Evolutionary conservation across 35 echinoderm and acorn worm species (phyloP).

Genomic region (Acanthaster planci): DNA sequence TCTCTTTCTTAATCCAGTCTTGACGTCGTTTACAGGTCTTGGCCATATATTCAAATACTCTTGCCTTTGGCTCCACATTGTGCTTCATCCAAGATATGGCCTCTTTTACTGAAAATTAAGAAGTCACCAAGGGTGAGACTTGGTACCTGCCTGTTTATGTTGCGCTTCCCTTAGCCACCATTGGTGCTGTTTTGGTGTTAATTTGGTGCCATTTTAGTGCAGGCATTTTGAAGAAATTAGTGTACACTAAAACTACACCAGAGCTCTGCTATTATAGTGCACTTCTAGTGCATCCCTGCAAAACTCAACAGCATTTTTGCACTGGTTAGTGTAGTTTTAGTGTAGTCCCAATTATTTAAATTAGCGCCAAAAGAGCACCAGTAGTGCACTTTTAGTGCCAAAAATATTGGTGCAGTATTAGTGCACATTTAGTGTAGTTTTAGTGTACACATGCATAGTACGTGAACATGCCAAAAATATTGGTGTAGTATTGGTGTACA

Average conservation of each 20-base stretch:
- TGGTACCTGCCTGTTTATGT: too few species aligned
- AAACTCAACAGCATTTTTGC: not conserved
- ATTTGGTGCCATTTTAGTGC: not conserved
- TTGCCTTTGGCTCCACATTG: constrained; percentile 10
- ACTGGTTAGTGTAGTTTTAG: not conserved
- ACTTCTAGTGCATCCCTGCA: not conserved
- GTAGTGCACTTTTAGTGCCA: not conserved
- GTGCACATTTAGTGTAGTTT: not conserved
- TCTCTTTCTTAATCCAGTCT: constrained; percentile 7
- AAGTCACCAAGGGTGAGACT: too few species aligned
- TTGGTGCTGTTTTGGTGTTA: not conserved
- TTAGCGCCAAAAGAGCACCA: not conserved
- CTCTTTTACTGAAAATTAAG: constrained; percentile 35
- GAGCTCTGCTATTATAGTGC: not conserved
- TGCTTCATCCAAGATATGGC: constrained; percentile 38
- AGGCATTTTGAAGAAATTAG: not conserved
- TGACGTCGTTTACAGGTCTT: constrained; percentile 37
- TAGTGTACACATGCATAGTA: not conserved
- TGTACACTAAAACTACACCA: constrained; percentile 2
- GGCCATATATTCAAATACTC: constrained; percentile 14
- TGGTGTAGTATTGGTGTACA: not conserved
- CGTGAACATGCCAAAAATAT: too few species aligned
- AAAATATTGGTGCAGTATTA: not conserved
- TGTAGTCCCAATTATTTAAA: constrained; percentile 13
- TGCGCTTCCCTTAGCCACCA: not conserved